Evolutionary conservation across 2,797 vertebrate species (phyloP), one percentile per base, ranked within the genome.

Genomic region (Clarias fuscus): DNA sequence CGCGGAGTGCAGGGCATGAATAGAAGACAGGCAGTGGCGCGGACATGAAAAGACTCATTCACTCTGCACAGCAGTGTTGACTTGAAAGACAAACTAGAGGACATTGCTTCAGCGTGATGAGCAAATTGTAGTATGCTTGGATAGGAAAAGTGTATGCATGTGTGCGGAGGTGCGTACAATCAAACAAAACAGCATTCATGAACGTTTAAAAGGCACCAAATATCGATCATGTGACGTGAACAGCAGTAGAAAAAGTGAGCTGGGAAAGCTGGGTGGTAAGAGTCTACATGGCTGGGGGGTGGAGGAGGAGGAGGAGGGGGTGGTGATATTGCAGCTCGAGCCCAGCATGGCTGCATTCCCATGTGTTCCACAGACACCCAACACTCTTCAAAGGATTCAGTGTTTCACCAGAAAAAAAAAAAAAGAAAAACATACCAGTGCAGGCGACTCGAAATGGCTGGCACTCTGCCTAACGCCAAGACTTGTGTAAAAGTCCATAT

Each of bases 321-420:
- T 2, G 0, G 5, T n/a, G 20, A 37, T 40, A 90, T 93, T 92
- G 93, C 91, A 91, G 90, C 89, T 85, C 10, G 11, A n/a, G 61
- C 84, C 87, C 88, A 91, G 90, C 89, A n/a, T 88, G 87, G 83
- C 89, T 82, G 62, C 87, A 86, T 65, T 85, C 91, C 90, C 91
- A 93, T 88, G 37, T 92, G 91, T 89, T 91, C 79, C 81, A 67
- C 87, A 94, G 92, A 92, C 92, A 90, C 91, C 71, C 15, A 75
- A 84, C 68, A 59, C 48, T 82, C 86, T 86, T 86, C 91, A 92
- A 94, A 89, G 90, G 88, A 89, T 92, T 91, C 90, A 88, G 88
- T 70, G 86, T 91, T 87, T 90, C 59, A 79, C 33, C 37, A 64
- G 40, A 62, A 62, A 59, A 59, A 37, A 58, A 68, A 30, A 20